phyloP scores from a whole-genome alignment of 2,113 vertebrate genomes.

The Hemicordylus capensis region DNA sequence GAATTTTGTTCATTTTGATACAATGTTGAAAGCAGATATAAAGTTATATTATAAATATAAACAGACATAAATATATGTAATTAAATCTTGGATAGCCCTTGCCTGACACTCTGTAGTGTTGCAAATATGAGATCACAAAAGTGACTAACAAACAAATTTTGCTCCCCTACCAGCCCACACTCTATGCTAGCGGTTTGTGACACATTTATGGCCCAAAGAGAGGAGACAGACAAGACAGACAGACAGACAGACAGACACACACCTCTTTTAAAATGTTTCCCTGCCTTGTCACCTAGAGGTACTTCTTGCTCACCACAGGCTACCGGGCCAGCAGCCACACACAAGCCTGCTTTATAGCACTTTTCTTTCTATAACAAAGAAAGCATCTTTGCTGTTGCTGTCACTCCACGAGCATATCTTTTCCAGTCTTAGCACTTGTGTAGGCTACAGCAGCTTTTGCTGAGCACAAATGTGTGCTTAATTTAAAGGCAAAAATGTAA shows the following conservation, averaged over 20 bases:
- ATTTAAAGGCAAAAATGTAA: background rate
- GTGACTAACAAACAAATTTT: background rate
- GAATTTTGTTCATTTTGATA: no score
- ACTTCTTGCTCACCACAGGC: background rate
- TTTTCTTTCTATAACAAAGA: no score
- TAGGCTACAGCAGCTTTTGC: background rate
- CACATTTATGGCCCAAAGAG: background rate
- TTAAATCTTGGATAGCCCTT: background rate
- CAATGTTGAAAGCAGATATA: no score
- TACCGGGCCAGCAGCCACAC: background rate
- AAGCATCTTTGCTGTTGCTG: background rate
- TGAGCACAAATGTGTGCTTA: accelerated
- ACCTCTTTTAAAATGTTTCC: no score
- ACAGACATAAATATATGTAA: no score
- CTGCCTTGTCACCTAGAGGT: background rate
- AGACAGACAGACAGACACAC: no score
- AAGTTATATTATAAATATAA: no score
- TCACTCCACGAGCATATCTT: background rate
- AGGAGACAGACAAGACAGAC: no score
- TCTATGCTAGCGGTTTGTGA: background rate
- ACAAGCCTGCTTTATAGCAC: background rate
- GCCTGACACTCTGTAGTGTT: background rate
- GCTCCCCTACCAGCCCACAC: background rate
- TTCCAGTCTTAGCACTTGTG: accelerated
- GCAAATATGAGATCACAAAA: background rate